Evolutionary conservation across 2,113 vertebrate species (phyloP).

Genomic region (Vanacampus margaritifer): DNA sequence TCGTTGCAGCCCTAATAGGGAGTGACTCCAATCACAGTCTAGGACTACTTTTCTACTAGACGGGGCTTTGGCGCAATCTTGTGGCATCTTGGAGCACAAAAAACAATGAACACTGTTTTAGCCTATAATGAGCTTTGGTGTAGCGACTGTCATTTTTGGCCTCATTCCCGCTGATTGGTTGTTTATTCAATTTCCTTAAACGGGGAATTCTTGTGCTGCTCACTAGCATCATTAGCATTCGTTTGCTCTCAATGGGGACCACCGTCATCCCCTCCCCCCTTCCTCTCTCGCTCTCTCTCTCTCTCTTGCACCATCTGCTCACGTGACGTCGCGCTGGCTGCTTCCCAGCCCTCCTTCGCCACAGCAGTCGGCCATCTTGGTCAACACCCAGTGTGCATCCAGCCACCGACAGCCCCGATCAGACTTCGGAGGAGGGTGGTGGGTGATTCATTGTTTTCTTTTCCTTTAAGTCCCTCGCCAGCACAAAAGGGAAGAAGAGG

Average conservation of each 20-base stretch:
- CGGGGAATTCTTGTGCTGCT: not conserved
- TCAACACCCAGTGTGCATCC: constrained; percentile 89
- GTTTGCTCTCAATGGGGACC: constrained; percentile 63
- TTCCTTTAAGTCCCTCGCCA: constrained; percentile 50
- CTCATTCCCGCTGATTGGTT: not conserved
- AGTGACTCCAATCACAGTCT: too few relatives aligned
- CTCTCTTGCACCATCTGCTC: constrained; percentile 80
- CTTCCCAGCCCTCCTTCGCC: constrained; percentile 59
- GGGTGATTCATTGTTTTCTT: constrained; percentile 33
- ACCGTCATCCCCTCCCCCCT: not conserved
- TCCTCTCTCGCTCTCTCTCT: constrained; percentile 38
- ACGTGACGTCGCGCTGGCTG: constrained; percentile 82
- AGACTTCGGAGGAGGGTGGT: constrained; percentile 59
- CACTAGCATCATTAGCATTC: not conserved
- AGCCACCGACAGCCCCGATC: constrained; percentile 80
- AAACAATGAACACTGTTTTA: too few relatives aligned
- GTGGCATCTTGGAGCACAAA: too few relatives aligned
- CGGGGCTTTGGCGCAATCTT: too few relatives aligned
- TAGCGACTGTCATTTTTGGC: not conserved
- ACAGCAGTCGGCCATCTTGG: constrained; percentile 97
- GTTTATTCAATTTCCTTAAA: not conserved
- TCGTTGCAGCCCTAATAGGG: too few relatives aligned
- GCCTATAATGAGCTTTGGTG: too few relatives aligned
- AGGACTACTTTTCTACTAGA: too few relatives aligned
- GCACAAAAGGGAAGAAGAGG: constrained; percentile 36